These are phyloP conservation scores for Paracanthobrama guichenoti DNA, from an alignment of 2,113 vertebrate genomes.

Conservation along the genomic window DNA sequence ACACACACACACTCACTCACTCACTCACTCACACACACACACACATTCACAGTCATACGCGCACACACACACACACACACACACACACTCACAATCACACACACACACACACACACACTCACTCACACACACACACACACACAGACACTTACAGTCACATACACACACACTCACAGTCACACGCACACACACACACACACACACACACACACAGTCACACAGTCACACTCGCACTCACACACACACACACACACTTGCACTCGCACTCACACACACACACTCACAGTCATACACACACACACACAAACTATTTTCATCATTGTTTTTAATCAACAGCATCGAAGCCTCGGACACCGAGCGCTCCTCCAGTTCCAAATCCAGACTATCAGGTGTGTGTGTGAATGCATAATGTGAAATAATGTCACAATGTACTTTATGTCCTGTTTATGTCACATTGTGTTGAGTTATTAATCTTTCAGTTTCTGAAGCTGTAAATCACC, in stretches of 20 bases:
- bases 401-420: too few relatives aligned
- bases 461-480: neutral
- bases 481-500: neutral
- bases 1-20: conserved; percentile 16
- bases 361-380: neutral
- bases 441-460: too few relatives aligned
- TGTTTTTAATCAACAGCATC: neutral
- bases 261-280: too few relatives aligned
- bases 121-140: neutral
- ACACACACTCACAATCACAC: neutral
- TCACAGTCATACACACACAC: too few relatives aligned
- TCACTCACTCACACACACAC: neutral
- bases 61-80: neutral
- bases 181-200: too few relatives aligned
- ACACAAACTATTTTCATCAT: neutral
- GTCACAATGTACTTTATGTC: too few relatives aligned
- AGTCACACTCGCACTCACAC: neutral
- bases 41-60: conserved; percentile 63
- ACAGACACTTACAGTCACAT: neutral
- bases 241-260: too few relatives aligned
- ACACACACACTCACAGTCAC: neutral
- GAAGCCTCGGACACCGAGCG: neutral
- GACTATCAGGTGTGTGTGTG: conserved; percentile 9
- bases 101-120: neutral
- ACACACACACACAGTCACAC: too few relatives aligned